phyloP scores from a whole-genome alignment of 2,888 invertebrate species.

The Phyllotreta cruciferae region DNA sequence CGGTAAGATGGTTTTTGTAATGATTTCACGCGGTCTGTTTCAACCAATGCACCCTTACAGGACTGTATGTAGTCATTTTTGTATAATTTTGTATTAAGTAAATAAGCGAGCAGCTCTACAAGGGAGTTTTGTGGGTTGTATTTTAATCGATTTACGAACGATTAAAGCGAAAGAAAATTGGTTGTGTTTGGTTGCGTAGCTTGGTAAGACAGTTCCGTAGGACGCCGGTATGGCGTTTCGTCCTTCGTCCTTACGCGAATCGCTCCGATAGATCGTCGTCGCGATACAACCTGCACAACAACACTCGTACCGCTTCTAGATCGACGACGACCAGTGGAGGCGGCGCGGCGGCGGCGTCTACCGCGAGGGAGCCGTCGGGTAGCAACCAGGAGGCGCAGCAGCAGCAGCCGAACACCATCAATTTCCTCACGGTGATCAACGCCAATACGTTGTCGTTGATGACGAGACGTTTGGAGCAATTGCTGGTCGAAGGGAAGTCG shows the following conservation, averaged over 20 bases:
- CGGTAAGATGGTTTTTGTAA: conserved; percentile 41
- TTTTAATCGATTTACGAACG: too few relatives aligned
- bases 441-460: conserved; percentile 44
- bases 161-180: too few relatives aligned
- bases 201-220: conserved; percentile 48
- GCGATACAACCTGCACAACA: conserved; percentile 13
- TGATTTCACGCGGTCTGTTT: conserved; percentile 24
- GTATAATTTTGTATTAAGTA: conserved; percentile 13
- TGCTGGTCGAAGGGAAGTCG: conserved; percentile 48
- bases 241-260: conserved; percentile 47
- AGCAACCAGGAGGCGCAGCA: conserved; percentile 2
- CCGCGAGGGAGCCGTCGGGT: background rate
- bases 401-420: too few relatives aligned
- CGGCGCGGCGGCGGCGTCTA: background rate
- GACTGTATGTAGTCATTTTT: background rate
- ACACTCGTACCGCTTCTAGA: conserved; percentile 25
- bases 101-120: too few relatives aligned
- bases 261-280: conserved; percentile 42
- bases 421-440: conserved; percentile 35
- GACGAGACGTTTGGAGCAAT: conserved; percentile 46
- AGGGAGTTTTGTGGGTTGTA: too few relatives aligned
- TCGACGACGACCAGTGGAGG: background rate
- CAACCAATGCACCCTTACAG: conserved; percentile 3
- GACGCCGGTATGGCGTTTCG: conserved; percentile 48
- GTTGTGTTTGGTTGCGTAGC: conserved; percentile 28